Base-by-base conservation (phyloP, 2,888 invertebrate species). In the Nebria salina region DNA sequence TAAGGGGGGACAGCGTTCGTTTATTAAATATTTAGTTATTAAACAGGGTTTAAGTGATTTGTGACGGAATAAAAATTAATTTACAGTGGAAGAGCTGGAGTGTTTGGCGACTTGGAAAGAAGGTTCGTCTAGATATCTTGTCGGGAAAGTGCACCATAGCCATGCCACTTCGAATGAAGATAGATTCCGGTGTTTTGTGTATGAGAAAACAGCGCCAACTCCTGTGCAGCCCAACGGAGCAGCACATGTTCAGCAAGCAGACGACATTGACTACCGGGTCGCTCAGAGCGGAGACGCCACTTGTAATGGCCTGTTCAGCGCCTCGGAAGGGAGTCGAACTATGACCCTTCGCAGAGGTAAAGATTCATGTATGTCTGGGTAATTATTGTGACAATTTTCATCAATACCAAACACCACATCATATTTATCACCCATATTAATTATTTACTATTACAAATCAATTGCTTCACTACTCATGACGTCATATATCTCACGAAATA, bases 51-150 rank as follows among this genome's bases (percentile, higher is more conserved):
- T 20, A 20, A 34, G 34, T 34, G 34, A 34, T 34, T 34, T 34
- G 2, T 1, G 34, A 34, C 34, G 34, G 34, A 54, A 8, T 54
- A 2, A 7, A 54, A 54, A 54, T 54, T 5, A 0, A 4, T 54
- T 54, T 54, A 83, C 90, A 96, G 97, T 96, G 85, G 97, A 97
- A 89, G 97, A 97, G 88, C 90, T 97, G 77, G 96, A 97, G 87
- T 97, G 97, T 87, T 90, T 97, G 85, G 97, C 97, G 4, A 94
- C 95, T 81, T 97, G 97, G 97, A 97, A 97, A 89, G 97, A 97
- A 88, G 97, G 97, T 81, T 97, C 96, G 86, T 94, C 96, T 77
- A 92, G 97, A 82, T 97, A 97, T 90, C 91, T 97, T 84, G 97
- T 97, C 81, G 97, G 97, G 77, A 94, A 96, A 89, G 93, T 97